Conservation (phyloP, 2,888 invertebrate genomes). For the Neelides folsomi region DNA sequence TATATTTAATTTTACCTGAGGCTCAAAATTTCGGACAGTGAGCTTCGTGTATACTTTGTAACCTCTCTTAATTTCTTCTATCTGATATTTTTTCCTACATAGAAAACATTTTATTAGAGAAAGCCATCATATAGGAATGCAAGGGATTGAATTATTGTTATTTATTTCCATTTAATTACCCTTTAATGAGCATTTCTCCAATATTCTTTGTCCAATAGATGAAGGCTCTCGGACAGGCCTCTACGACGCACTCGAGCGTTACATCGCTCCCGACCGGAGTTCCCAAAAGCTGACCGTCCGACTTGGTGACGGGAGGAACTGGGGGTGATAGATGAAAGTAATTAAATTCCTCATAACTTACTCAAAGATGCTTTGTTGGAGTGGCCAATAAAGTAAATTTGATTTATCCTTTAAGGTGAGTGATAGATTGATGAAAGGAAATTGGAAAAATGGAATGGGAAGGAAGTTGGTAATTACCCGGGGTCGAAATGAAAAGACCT, state of each 20-base stretch:
- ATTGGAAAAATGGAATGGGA: no score
- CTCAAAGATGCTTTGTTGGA: not conserved
- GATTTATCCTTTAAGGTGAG: no score
- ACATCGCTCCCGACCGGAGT: slow-evolving; percentile 76
- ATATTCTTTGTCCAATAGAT: slow-evolving; percentile 70
- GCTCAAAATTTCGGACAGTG: slow-evolving; percentile 48
- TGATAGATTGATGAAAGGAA: no score
- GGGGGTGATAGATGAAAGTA: slow-evolving; percentile 27
- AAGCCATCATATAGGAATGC: slow-evolving; percentile 1
- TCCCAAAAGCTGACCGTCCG: slow-evolving; percentile 75
- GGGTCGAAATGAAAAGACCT: no score
- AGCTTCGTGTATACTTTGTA: slow-evolving; percentile 66
- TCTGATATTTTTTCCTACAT: slow-evolving; percentile 57
- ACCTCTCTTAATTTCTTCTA: slow-evolving; percentile 54
- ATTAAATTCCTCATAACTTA: not conserved
- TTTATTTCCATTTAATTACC: slow-evolving; percentile 44
- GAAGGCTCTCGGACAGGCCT: slow-evolving; percentile 63
- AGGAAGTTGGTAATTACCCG: no score
- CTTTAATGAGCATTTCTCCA: slow-evolving; percentile 66
- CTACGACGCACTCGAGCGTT: slow-evolving; percentile 71
- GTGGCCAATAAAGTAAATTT: not conserved
- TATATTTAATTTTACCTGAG: slow-evolving; percentile 28
- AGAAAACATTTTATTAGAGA: slow-evolving; percentile 6
- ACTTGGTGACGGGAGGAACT: slow-evolving; percentile 81
- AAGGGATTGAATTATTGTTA: not conserved